Base-by-base conservation (phyloP, 2,797 vertebrate genomes). In the Psittacula derbiana region DNA sequence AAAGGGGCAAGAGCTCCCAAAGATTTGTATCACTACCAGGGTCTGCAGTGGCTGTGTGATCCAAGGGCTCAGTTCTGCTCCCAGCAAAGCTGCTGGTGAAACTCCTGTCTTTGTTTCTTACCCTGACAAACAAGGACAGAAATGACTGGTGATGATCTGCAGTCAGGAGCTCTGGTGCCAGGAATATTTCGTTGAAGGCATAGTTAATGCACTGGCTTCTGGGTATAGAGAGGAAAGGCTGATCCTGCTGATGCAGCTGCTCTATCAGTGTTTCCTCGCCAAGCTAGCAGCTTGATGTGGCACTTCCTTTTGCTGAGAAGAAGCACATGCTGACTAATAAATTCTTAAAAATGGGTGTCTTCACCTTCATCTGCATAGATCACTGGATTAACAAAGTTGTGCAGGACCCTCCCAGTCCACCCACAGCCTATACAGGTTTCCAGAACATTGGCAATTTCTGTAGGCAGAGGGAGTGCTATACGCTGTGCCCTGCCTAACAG, bases 401-500 rank as follows among this genome's bases (percentile, higher is more conserved):
- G 7, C 17, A 38, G 33, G 62, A 36, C 10, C 6, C 10, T 73
- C 7, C 11, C 16, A 17, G 47, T 50, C 38, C 33, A 47, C 8
- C 10, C 14, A 60, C 12, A 25, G 31, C 16, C 8, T 10, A 18
- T 0, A 44, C 10, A 47, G 2, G 3, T 46, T 88, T 90, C 36
- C 27, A 74, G 70, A 79, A 11, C 7, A 11, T 7, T 25, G 28
- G 11, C 8, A 31, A 2, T 40, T 36, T 65, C 49, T 21, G 46
- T 16, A 64, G n/a, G 41, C 16, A 92, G 50, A 83, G 31, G 36
- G 17, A 67, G 24, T 2, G 1, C 0, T 1, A 10, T n/a, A 31
- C 0, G 0, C 28, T 38, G 2, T 70, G 43, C 44, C 11, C 20
- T 75, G 8, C 33, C 43, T 57, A 17, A 19, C 1, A 61, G 28